Base-by-base conservation (phyloP, 2,797 vertebrate genomes). In the Adrianichthys oophorus region DNA sequence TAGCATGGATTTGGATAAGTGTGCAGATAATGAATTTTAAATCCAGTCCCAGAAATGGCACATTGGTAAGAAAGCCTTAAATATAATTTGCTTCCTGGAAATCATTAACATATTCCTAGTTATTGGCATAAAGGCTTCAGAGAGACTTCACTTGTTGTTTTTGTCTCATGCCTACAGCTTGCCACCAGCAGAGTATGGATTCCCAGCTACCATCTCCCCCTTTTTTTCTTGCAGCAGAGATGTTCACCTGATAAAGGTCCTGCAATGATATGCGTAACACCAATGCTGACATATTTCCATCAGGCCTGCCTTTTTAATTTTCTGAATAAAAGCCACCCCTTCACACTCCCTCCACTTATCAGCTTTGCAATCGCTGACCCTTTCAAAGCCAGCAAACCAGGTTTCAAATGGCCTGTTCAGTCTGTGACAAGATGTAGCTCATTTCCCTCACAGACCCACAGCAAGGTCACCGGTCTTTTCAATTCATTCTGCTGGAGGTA, bases 381-480 rank as follows among this genome's bases (percentile, higher is more conserved):
- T 95, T 96, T 94, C 70, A 96, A 93, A 95, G 93, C 91, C 93
- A 94, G 94, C 93, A 95, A 93, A 93, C 90, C 86, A 63, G 89
- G 89, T 92, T 92, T 93, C 92, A 91, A 95, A 95, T 94, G 92
- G 92, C 90, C 88, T 93, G 91, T 93, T 94, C 92, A 91, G 92
- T 90, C 88, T 74, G 91, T 92, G 93, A 96, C 95, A 95, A 94
- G 92, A 95, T 95, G 94, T 94, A 93, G 92, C 93, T 95, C 93
- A 95, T 96, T 95, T 95, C 93, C 93, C 91, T 94, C 89, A 86
- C 91, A 89, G 93, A 94, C 92, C 93, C 89, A 93, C 89, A 94
- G 95, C 95, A 97, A 96, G 95, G 95, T 96, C 95, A 95, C 92
- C 72, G 91, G 89, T 93, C 94, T 94, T 94, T 95, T 94, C 92